Percentiles rank a stretch among this genome's conserved stretches.
Conservation (phyloP, 2,888 invertebrate species). For the Aphodius sticticus region DNA sequence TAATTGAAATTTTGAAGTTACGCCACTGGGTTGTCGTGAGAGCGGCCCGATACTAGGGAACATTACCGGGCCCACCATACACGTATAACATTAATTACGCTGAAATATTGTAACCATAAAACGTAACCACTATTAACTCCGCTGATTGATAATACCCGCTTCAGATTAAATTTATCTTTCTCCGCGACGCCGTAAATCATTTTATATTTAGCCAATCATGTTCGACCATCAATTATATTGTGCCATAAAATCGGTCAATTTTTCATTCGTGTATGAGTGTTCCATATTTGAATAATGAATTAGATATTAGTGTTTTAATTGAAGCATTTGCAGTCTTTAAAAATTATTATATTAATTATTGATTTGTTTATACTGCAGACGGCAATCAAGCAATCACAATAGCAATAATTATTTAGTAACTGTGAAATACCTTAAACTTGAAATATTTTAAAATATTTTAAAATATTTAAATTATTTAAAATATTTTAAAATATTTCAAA, state of each 20-base stretch:
- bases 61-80: constrained; percentile 4
- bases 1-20: background rate
- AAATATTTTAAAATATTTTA: no score
- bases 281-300: no score
- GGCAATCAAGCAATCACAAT: no score
- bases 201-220: constrained; percentile 4
- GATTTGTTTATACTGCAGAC: no score
- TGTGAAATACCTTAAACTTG: no score
- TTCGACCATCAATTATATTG: background rate
- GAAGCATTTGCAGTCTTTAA: no score
- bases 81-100: background rate
- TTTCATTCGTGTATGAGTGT: background rate
- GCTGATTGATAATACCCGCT: background rate
- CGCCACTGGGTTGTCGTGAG: background rate
- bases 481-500: no score
- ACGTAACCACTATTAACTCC: background rate
- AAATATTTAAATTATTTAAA: no score
- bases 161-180: background rate
- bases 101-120: constrained; percentile 4
- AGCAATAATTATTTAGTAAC: no score
- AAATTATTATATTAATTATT: no score
- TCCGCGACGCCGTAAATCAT: background rate
- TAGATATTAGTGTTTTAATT: no score
- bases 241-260: background rate
- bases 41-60: background rate